Evolutionary conservation across 2,113 vertebrate species (phyloP), one percentile per base, ranked within the genome.

Genomic region (Apodemus sylvaticus): DNA sequence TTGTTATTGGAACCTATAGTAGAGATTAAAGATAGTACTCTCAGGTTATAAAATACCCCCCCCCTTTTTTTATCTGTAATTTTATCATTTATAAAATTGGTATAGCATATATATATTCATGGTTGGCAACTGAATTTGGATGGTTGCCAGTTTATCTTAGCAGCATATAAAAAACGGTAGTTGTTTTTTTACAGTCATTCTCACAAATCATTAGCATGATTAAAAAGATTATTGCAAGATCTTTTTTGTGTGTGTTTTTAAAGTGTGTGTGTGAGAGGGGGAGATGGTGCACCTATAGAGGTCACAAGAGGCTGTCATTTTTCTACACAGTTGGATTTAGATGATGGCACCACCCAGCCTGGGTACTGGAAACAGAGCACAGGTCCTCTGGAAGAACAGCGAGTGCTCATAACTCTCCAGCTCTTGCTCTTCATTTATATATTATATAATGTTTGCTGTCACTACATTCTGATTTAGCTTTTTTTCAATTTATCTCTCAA

Each of bases 181-280:
- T 58, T 78, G 8, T 94, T 92, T 97, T 26, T 16, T 73, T 95
- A 9, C 20, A 71, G 26, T 94, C 77, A 26, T 94, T n/a, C 53
- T 83, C 74, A 78, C 36, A 68, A 68, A 34, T 53, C 31, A 20
- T 91, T 87, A 86, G 29, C 8, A 36, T 22, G 64, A 51, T 89
- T 92, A 89, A 91, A 95, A 81, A 66, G 53, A 71, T 53, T 62
- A 64, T 73, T 95, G n/a, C 39, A 66, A 86, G 22, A 29, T 31
- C 60, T 86, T 64, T 81, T 82, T 83, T 14, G 42, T 29, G 42
- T 83, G 22, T 60, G 36, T 39, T 83, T 62, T 83, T 42, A 60
- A 83, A 77, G 73, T 45, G 39, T 74, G 39, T 45, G 20, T 76
- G 12, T 26, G 48, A 14, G 29, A 14, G 64, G 31, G 29, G 29